Evolutionary conservation across 2,797 vertebrate species (phyloP).

Genomic region (Spea hammondii): DNA sequence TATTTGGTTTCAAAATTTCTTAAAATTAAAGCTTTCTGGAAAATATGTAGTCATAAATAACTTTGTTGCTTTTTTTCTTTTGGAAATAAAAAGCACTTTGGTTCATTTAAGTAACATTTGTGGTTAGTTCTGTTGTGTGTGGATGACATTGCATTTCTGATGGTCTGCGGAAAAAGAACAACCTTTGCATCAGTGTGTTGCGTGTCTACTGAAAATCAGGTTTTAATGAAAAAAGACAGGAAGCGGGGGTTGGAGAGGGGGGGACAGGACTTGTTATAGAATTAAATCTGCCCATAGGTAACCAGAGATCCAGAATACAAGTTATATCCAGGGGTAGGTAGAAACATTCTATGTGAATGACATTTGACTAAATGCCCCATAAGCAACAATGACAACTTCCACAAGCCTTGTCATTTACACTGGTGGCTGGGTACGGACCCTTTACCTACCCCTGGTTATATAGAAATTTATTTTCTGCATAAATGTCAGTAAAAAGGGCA

Average conservation of each 20-base stretch:
- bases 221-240: slow-evolving; percentile 81
- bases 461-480: no score
- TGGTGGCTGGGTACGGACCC: no score
- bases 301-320: slow-evolving; percentile 73
- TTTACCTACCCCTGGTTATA: no score
- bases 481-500: no score
- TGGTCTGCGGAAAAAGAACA: slow-evolving; percentile 68
- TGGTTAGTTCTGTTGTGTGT: slow-evolving; percentile 56
- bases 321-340: slow-evolving; percentile 60
- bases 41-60: slow-evolving; percentile 19
- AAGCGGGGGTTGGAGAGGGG: slow-evolving; percentile 75
- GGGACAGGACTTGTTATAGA: slow-evolving; percentile 76
- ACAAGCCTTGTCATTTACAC: no score
- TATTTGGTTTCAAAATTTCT: neutral
- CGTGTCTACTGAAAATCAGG: slow-evolving; percentile 71
- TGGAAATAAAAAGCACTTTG: neutral
- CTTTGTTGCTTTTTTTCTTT: slow-evolving; percentile 7
- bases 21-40: neutral
- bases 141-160: slow-evolving; percentile 74
- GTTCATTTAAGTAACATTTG: slow-evolving; percentile 43
- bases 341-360: no score
- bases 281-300: slow-evolving; percentile 65
- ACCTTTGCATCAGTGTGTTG: slow-evolving; percentile 74
- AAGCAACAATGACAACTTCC: no score
- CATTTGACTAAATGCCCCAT: no score